phyloP scores from a whole-genome alignment of 2,797 vertebrate genomes.

The Parauchenoglanis punctatus region DNA sequence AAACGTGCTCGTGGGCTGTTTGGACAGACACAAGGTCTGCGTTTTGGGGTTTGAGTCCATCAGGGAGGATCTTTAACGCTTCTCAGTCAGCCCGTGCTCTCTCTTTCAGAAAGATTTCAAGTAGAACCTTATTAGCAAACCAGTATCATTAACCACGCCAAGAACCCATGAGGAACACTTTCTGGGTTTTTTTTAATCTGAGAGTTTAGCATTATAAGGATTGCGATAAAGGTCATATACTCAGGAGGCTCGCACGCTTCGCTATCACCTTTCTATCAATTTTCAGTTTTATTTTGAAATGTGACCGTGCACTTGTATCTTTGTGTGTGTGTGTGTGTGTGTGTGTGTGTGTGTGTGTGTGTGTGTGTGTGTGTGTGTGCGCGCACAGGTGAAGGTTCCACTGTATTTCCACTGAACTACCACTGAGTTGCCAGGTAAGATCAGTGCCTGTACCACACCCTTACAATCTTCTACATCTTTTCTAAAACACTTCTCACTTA shows the following conservation, averaged over 20 bases:
- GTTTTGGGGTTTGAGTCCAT: no score
- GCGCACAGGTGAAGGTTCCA: background rate
- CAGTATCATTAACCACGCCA: background rate
- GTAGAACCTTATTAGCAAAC: background rate
- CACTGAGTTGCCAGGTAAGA: background rate
- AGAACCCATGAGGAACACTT: background rate
- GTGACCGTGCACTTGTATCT: background rate
- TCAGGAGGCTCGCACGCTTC: background rate
- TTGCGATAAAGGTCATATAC: background rate
- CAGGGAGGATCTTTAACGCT: background rate
- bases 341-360: slow-evolving; percentile 11
- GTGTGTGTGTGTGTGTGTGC: slow-evolving; percentile 15
- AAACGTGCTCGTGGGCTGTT: no score
- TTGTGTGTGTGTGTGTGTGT: background rate
- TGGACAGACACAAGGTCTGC: no score
- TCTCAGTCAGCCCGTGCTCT: background rate
- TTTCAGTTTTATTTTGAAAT: background rate
- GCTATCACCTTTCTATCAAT: background rate
- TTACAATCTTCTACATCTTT: background rate
- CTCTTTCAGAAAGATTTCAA: background rate
- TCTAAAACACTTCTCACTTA: background rate
- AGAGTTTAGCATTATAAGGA: background rate
- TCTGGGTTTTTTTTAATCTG: background rate
- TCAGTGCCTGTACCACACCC: background rate
- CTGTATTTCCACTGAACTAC: slow-evolving; percentile 35